These are phyloP conservation scores for Platycheirus albimanus DNA, from an alignment of 2,888 invertebrate species.

Conservation along the genomic window DNA sequence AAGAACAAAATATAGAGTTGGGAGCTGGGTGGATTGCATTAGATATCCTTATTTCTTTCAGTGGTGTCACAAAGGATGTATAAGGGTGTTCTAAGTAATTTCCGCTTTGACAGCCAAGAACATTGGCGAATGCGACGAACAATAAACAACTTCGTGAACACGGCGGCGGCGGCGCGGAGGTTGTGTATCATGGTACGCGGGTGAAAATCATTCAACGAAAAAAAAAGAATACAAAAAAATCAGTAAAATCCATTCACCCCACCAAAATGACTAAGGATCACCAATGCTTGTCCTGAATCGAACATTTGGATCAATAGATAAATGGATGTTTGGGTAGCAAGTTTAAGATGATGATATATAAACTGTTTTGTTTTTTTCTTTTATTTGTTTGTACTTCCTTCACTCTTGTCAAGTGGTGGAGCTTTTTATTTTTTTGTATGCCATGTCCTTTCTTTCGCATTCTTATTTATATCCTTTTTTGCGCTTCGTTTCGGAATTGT, in stretches of 20 bases:
- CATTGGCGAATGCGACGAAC: slow-evolving; percentile 51
- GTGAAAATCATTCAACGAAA: background rate
- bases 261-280: slow-evolving; percentile 48
- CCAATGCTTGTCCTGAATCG: slow-evolving; percentile 29
- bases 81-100: slow-evolving; percentile 68
- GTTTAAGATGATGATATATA: slow-evolving; percentile 42
- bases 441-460: background rate
- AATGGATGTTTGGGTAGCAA: slow-evolving; percentile 59
- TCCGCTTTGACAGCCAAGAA: slow-evolving; percentile 70
- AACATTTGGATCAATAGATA: slow-evolving; percentile 64
- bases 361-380: too few relatives aligned
- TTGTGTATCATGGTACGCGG: background rate
- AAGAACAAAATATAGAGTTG: slow-evolving; percentile 7
- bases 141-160: slow-evolving; percentile 39
- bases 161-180: background rate
- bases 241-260: slow-evolving; percentile 63
- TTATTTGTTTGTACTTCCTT: slow-evolving; percentile 1
- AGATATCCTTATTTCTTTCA: slow-evolving; percentile 59
- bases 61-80: slow-evolving; percentile 67
- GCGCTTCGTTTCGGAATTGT: slow-evolving; percentile 27
- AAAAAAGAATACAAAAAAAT: slow-evolving; percentile 6
- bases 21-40: slow-evolving; percentile 45
- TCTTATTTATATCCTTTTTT: slow-evolving; percentile 51
- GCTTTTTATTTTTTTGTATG: slow-evolving; percentile 17
- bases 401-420: slow-evolving; percentile 35